These are phyloP conservation scores for Acanthosoma haemorrhoidale DNA, from an alignment of 2,888 invertebrate genomes.

Conservation along the genomic window DNA sequence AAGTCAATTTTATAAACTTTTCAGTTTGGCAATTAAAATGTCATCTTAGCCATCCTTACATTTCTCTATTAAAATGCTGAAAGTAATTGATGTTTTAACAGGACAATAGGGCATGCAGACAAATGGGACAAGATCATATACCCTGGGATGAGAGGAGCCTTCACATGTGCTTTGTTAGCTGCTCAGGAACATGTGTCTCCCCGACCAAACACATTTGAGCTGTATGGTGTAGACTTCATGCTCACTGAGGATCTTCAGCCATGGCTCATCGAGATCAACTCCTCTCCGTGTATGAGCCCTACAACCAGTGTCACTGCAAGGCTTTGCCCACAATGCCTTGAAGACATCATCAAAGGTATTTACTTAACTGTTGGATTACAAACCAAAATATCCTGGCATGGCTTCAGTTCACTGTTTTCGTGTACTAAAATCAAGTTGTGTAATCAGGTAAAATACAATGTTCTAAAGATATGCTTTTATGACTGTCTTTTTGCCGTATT, in stretches of 20 bases:
- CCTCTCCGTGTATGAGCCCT: constrained; percentile 72
- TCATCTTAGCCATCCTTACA: no score
- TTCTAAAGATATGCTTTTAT: no score
- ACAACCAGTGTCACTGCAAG: constrained; percentile 78
- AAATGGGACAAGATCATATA: constrained; percentile 72
- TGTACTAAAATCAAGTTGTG: no score
- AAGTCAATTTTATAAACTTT: no score
- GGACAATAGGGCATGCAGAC: constrained; percentile 51
- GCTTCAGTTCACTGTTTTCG: no score
- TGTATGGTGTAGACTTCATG: constrained; percentile 91
- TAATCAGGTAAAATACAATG: no score
- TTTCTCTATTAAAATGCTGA: no score
- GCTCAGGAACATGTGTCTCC: constrained; percentile 67
- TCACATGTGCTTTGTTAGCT: constrained; percentile 72
- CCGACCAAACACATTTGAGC: constrained; percentile 72
- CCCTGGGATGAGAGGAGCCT: constrained; percentile 76
- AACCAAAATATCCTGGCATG: no score
- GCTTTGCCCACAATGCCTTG: constrained; percentile 72
- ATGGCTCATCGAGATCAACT: constrained; percentile 90
- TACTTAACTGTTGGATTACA: no score
- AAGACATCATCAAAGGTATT: constrained; percentile 80
- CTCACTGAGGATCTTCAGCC: constrained; percentile 76
- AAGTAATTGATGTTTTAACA: no score
- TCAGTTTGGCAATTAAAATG: no score
- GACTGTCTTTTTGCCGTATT: no score